Evolutionary conservation across 2,888 invertebrate species (phyloP).

Genomic region (Hoplodrina ambigua): DNA sequence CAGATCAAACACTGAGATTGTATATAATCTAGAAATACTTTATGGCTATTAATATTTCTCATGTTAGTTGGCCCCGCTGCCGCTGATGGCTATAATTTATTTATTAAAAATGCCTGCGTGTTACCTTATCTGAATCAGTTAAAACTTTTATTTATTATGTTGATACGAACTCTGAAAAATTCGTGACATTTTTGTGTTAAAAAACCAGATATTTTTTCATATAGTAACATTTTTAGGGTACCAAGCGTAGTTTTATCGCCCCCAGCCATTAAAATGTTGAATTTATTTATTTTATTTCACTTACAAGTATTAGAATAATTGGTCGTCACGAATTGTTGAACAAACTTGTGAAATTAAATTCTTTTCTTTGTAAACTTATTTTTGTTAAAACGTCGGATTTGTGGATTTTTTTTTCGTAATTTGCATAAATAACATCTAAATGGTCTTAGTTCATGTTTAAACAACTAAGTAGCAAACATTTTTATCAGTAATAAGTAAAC

Average conservation of each 20-base stretch:
- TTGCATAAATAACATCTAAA: slow-evolving; percentile 15
- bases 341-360: slow-evolving; percentile 12
- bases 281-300: slow-evolving; percentile 36
- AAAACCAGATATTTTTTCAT: slow-evolving; percentile 17
- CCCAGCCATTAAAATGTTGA: slow-evolving; percentile 32
- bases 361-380: slow-evolving; percentile 2
- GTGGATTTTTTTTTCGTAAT: slow-evolving; percentile 9
- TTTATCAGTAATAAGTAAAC: not conserved
- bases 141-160: slow-evolving; percentile 52
- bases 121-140: slow-evolving; percentile 48
- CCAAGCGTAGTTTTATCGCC: slow-evolving; percentile 29
- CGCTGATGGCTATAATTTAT: slow-evolving; percentile 32
- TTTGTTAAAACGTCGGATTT: not conserved
- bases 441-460: slow-evolving; percentile 15
- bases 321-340: slow-evolving; percentile 25
- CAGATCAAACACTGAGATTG: slow-evolving; percentile 56
- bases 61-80: slow-evolving; percentile 21
- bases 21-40: slow-evolving; percentile 45
- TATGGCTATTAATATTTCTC: slow-evolving; percentile 45
- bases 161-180: slow-evolving; percentile 29
- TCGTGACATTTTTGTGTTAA: slow-evolving; percentile 40
- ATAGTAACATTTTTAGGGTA: slow-evolving; percentile 34
- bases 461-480: not conserved
- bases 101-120: slow-evolving; percentile 51
- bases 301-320: slow-evolving; percentile 18